These are phyloP conservation scores for Daubentonia madagascariensis DNA, from an alignment of 2,113 vertebrate genomes.

Conservation along the genomic window DNA sequence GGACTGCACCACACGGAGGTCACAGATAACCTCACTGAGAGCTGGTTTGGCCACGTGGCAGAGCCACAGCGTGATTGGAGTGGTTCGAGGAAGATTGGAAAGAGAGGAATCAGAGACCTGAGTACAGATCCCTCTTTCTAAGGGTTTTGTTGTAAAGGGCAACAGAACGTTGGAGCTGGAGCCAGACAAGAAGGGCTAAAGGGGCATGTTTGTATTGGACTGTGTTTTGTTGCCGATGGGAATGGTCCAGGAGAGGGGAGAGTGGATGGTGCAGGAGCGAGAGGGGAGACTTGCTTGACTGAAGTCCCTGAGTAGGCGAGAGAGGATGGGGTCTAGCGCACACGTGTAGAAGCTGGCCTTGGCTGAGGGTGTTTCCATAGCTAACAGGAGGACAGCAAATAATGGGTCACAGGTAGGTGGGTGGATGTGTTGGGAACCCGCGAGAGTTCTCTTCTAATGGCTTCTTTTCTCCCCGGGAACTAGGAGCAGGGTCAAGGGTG, in stretches of 20 bases:
- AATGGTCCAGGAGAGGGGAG: background rate
- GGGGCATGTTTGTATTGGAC: background rate
- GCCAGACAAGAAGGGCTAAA: background rate
- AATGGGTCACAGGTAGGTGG: background rate
- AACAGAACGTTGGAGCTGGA: background rate
- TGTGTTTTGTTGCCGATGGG: background rate
- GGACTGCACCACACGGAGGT: background rate
- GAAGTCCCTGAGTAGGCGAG: background rate
- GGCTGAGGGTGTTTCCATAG: background rate
- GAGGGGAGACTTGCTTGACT: background rate
- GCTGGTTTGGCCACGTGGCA: slow-evolving; percentile 47
- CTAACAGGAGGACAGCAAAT: background rate
- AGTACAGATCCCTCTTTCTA: background rate
- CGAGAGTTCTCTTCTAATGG: background rate
- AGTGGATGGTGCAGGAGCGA: background rate
- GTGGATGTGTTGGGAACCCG: background rate
- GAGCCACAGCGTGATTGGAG: background rate
- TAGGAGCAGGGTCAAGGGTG: background rate
- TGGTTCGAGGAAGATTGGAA: background rate
- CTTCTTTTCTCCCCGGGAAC: background rate
- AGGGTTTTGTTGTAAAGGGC: background rate
- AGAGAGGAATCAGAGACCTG: background rate
- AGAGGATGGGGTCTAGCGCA: background rate
- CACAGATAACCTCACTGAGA: background rate
- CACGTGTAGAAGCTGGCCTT: background rate